Evolutionary conservation across 2,888 invertebrate species (phyloP), one percentile per base, ranked within the genome.

Genomic region (Drosophila ezoana): DNA sequence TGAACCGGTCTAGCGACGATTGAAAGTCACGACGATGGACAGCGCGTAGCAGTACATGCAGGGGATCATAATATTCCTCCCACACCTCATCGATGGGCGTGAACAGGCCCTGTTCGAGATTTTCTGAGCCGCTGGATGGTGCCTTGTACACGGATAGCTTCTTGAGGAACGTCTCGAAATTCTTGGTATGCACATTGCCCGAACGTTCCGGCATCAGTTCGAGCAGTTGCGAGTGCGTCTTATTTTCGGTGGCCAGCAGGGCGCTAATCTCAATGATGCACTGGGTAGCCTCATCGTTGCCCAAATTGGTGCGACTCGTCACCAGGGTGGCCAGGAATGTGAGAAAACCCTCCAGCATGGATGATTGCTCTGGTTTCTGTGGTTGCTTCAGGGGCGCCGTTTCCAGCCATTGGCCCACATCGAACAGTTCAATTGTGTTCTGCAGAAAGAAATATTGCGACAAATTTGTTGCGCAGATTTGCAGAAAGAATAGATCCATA

Each of bases 121-220:
- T 97, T 91, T 95, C 94, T 0, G 94, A 94, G 2, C 94, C 94
- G 33, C 93, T 92, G 0, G 94, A 94, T 1, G 98, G 98, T 1
- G 97, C 96, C 74, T 96, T 95, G 91, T 97, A 98, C 47, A 96
- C 96, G 0, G 97, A 96, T 16, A 97, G 93, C 93, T 97, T 96
- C 65, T 96, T 95, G 56, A 98, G 94, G 72, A 97, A 95, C 54
- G 95, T 94, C 91, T 98, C 98, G 90, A 98, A 98, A 93, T 97
- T 97, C 88, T 96, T 94, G 48, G 96, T 96, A 91, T 97, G 97
- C 18, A 96, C 96, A 85, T 96, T 97, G n/a, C 98, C 98, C 75
- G 98, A 98, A 20, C 98, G 94, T 93, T 99, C 99, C 0, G 99
- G 99, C 97, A 99, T 97, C 63, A 97, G 93, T 92, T 99, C 99